Base-by-base conservation (phyloP, 2,797 vertebrate genomes). In the Catostomus latipinnis region DNA sequence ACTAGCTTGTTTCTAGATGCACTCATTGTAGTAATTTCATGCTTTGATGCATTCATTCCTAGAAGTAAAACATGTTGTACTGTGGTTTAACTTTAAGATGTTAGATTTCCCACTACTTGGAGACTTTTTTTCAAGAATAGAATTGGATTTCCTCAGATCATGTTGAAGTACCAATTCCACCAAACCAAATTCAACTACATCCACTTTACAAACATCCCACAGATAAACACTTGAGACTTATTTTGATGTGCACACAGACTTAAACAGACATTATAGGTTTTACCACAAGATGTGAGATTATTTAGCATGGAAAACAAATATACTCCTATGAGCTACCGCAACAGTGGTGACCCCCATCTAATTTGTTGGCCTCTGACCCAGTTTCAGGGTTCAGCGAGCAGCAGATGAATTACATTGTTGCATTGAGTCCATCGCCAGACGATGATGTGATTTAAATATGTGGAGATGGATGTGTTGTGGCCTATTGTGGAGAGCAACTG, bases 21-120 rank as follows among this genome's bases (percentile, higher is more conserved):
- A 90, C 92, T 88, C 93, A 94, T 92, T 91, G 93, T 94, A 92
- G 93, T 94, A 94, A 95, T 95, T 95, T 95, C 93, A 95, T 94
- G 94, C 91, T 94, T 94, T 94, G 88, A 91, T 88, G 93, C 90
- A 93, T 94, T 94, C 93, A 91, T 95, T 93, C 93, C 88, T 94
- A 91, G 84, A 87, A 85, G 76, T 93, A 94, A 95, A 95, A 75
- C 75, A 79, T 84, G 80, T 81, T 84, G 61, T 94, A 93, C 90
- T 93, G 92, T 89, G 89, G 93, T 84, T 75, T 14, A 85, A 89
- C 93, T 86, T 50, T 82, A 85, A 78, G 86, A 86, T 86, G 89
- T 88, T 89, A 87, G 81, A 77, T 82, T 90, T 89, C 86, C 87
- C 88, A 85, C 69, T 86, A 87, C 92, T 92, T 69, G 88, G 77